Conservation (phyloP, 2,797 vertebrate genomes). For the Galago senegalensis region DNA sequence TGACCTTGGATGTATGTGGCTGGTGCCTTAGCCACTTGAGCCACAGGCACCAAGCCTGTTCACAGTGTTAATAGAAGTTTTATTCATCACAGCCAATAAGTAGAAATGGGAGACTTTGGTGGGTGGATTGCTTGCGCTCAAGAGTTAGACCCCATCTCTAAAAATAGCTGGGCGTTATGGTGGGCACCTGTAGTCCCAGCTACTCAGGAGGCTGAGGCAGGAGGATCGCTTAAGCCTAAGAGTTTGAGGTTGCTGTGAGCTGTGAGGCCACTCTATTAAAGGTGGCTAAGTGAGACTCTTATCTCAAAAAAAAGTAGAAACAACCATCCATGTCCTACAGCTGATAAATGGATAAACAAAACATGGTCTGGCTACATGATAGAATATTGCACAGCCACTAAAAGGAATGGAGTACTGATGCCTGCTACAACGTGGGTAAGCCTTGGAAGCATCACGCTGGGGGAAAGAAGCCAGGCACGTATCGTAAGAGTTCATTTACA, state of each 20-base stretch:
- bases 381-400: not conserved
- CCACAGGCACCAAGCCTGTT: not conserved
- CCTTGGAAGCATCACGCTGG: not conserved
- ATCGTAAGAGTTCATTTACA: not conserved
- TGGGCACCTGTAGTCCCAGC: no score
- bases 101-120: not conserved
- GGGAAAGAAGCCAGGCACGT: not conserved
- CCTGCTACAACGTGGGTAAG: not conserved
- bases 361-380: not conserved
- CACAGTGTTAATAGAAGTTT: not conserved
- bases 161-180: no score
- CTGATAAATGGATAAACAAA: not conserved
- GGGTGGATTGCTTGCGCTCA: no score
- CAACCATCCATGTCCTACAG: not conserved
- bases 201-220: no score
- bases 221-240: no score
- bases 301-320: not conserved
- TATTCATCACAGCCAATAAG: not conserved
- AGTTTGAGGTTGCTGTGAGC: no score
- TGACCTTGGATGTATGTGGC: no score
- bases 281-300: no score
- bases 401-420: not conserved
- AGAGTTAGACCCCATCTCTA: no score
- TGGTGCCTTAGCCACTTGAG: no score
- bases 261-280: no score